phyloP scores from a whole-genome alignment of 2,113 vertebrate species.

The Peromyscus californicus region DNA sequence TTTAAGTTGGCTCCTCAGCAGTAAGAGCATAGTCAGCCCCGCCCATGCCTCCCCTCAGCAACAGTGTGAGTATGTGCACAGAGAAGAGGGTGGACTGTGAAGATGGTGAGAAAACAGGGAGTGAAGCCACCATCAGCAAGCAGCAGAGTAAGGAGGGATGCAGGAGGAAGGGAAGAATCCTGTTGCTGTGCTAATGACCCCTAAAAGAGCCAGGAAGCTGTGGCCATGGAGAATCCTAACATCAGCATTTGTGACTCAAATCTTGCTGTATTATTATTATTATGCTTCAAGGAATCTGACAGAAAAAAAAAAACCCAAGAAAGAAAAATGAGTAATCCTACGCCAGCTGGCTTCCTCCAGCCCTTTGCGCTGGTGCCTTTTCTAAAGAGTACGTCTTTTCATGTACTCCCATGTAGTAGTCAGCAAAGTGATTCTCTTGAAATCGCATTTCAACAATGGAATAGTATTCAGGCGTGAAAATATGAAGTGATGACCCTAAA shows the following conservation, averaged over 20 bases:
- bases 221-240: neutral
- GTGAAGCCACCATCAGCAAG: slow-evolving; percentile 6
- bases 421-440: neutral
- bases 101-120: neutral
- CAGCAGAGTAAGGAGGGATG: neutral
- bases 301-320: neutral
- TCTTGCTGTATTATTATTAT: neutral
- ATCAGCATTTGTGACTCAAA: neutral
- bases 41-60: neutral
- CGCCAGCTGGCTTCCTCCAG: neutral
- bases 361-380: neutral
- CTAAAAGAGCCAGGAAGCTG: neutral
- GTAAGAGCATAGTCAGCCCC: slow-evolving; percentile 22
- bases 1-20: slow-evolving; percentile 54
- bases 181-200: neutral
- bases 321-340: neutral
- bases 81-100: neutral
- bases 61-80: neutral
- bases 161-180: neutral
- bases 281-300: neutral
- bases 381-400: neutral
- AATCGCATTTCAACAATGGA: neutral
- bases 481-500: neutral
- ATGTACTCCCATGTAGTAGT: neutral
- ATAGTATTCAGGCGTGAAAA: neutral